A percentile compares a stretch with the other conserved stretches of the same genome.
Conservation (phyloP, 2,888 invertebrate species). For the Liposcelis brunnea region DNA sequence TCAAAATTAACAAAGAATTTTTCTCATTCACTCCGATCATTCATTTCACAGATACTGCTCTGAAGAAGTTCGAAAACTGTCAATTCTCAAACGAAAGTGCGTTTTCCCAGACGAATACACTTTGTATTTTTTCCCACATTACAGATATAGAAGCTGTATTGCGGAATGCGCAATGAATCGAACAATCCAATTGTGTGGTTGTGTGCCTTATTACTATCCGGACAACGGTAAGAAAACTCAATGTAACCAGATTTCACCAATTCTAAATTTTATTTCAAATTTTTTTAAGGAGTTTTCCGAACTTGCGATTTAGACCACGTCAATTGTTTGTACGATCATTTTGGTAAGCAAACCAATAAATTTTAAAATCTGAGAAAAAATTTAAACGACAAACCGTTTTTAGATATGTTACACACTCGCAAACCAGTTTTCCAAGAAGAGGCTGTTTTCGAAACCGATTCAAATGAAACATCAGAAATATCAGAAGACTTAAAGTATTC, state of each 20-base stretch:
- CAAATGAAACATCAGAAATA: no score
- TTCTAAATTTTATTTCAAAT: neutral
- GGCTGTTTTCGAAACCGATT: no score
- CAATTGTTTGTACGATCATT: neutral
- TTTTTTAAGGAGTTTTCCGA: neutral
- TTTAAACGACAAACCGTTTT: no score
- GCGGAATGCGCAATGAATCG: conserved; percentile 11
- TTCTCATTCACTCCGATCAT: no score
- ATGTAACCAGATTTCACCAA: neutral
- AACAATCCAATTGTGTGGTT: conserved; percentile 10
- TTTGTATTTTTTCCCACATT: conserved; percentile 9
- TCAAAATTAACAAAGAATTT: no score
- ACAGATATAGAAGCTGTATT: conserved; percentile 12
- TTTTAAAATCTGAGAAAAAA: no score
- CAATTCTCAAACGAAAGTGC: conserved; percentile 6
- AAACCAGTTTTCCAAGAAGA: no score
- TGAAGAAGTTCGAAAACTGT: conserved; percentile 7
- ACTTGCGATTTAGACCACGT: neutral
- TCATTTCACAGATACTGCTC: conserved; percentile 7
- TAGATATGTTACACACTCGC: no score
- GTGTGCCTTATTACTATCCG: conserved; percentile 12
- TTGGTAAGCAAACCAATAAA: neutral
- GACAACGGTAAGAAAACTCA: conserved; percentile 5
- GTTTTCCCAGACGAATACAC: conserved; percentile 10
- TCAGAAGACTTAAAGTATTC: no score